Conservation (phyloP, 1,140 invertebrate genomes). For the Meloidogyne floridensis region DNA sequence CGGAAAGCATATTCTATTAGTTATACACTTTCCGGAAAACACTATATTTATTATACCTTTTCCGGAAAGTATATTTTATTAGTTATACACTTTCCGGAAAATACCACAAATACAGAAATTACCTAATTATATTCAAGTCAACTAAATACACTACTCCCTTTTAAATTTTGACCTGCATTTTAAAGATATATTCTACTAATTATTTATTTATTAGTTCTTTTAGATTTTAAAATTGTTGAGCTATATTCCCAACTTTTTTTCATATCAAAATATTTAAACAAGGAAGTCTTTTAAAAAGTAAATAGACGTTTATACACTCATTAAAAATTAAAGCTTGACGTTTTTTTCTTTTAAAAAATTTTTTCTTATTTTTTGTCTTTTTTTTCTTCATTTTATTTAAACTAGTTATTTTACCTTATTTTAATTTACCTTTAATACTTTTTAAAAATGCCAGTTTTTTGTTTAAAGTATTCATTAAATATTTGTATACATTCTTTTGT, state of each 20-base stretch:
- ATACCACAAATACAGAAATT: too few species aligned
- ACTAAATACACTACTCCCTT: too few species aligned
- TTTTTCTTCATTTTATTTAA: background rate
- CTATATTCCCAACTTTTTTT: background rate
- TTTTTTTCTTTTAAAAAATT: background rate
- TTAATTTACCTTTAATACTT: background rate
- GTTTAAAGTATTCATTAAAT: conserved; percentile 11
- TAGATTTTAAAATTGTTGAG: too few species aligned
- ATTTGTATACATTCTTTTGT: background rate
- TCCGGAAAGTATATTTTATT: too few species aligned
- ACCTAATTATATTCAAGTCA: too few species aligned
- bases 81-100: too few species aligned
- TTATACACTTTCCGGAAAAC: too few species aligned
- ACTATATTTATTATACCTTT: too few species aligned
- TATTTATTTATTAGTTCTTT: too few species aligned
- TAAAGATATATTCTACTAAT: too few species aligned
- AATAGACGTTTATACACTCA: background rate
- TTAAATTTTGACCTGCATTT: too few species aligned
- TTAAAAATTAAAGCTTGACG: conserved; percentile 9
- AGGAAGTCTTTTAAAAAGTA: background rate
- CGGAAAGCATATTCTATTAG: too few species aligned
- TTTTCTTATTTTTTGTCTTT: background rate
- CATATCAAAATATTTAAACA: background rate
- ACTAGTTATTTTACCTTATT: conserved; percentile 4
- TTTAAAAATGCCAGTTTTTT: background rate